These are phyloP conservation scores for Elgaria multicarinata DNA, from an alignment of 2,113 vertebrate species.

Conservation along the genomic window DNA sequence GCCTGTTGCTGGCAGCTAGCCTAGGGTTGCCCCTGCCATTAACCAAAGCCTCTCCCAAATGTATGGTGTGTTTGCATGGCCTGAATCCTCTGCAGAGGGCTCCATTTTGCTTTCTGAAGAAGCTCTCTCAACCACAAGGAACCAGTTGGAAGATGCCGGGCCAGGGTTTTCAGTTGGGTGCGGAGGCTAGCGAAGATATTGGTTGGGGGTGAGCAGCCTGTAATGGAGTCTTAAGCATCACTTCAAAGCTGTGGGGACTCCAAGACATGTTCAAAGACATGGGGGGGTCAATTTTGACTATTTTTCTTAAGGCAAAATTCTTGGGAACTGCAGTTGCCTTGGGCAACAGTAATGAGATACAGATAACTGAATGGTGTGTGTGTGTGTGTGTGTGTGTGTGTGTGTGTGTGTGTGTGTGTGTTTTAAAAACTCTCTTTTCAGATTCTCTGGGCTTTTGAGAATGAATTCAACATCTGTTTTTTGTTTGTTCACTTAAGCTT, in stretches of 20 bases:
- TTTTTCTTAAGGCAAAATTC: conserved; percentile 17
- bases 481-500: neutral
- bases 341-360: neutral
- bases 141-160: accelerated
- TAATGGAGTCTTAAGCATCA: neutral
- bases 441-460: conserved; percentile 11
- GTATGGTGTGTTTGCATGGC: conserved; percentile 25
- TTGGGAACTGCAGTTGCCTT: neutral
- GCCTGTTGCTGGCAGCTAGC: too few species aligned
- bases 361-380: neutral
- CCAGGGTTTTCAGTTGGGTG: neutral
- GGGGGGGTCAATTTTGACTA: neutral
- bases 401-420: neutral
- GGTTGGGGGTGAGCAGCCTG: neutral
- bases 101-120: neutral
- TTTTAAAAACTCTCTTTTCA: neutral
- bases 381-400: neutral
- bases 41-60: conserved; percentile 49
- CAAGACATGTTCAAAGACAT: neutral
- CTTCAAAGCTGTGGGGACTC: neutral
- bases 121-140: neutral
- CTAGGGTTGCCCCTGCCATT: too few species aligned
- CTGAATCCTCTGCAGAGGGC: neutral
- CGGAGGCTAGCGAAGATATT: neutral
- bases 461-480: neutral